Conservation (phyloP, 2,113 vertebrate genomes). For the Pantherophis guttatus region DNA sequence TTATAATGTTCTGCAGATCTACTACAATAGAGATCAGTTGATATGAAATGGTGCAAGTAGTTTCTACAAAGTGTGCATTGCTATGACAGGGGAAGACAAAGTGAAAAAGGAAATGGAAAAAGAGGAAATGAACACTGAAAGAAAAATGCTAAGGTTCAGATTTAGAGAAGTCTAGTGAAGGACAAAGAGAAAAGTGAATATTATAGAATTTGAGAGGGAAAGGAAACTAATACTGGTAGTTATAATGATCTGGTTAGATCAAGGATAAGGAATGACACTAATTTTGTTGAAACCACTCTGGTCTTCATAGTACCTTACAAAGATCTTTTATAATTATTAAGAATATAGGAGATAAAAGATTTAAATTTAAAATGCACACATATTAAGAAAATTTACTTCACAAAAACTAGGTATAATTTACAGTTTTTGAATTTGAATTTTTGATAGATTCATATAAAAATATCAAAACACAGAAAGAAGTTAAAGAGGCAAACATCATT, state of each 20-base stretch:
- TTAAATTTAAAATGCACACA: background rate
- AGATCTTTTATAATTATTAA: background rate
- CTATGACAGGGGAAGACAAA: background rate
- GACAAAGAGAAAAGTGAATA: background rate
- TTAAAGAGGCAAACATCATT: background rate
- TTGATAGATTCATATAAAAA: background rate
- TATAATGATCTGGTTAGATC: background rate
- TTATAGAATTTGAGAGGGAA: background rate
- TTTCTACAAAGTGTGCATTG: background rate
- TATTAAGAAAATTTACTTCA: background rate
- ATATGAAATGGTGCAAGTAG: background rate
- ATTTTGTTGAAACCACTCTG: background rate
- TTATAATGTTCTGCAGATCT: background rate
- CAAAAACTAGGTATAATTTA: background rate
- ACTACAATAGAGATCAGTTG: background rate
- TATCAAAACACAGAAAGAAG: background rate
- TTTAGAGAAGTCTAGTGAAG: background rate
- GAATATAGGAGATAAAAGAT: background rate
- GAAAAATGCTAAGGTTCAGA: background rate
- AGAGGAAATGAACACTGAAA: background rate
- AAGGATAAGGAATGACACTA: background rate
- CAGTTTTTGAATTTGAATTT: background rate
- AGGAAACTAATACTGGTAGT: background rate
- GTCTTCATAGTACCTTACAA: background rate
- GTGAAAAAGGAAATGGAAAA: background rate